phyloP scores from a whole-genome alignment of 2,113 vertebrate genomes.

The Hyla sarda region DNA sequence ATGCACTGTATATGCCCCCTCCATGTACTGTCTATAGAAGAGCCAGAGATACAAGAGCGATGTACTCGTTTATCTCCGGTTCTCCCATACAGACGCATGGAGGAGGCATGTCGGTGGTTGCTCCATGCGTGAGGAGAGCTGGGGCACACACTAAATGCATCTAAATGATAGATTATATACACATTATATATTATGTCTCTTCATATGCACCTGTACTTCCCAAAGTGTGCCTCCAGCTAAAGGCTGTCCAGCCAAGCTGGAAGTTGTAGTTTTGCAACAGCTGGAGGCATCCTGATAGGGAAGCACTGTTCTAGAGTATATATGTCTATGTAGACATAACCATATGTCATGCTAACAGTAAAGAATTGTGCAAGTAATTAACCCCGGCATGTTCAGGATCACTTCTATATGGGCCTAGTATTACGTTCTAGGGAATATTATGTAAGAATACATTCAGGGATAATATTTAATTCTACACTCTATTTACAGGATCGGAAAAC shows the following conservation, averaged over 20 bases:
- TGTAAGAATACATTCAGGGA: conserved; percentile 39
- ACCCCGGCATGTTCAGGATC: not conserved
- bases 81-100: too few relatives aligned
- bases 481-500: conserved; percentile 30
- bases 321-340: not conserved
- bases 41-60: too few relatives aligned
- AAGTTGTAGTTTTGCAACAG: too few relatives aligned
- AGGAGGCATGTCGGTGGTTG: too few relatives aligned
- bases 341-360: not conserved
- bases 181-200: not conserved
- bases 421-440: conserved; percentile 17
- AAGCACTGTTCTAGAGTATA: not conserved
- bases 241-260: too few relatives aligned
- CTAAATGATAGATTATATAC: not conserved
- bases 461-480: conserved; percentile 12
- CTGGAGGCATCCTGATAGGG: too few relatives aligned
- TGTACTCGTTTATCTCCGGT: too few relatives aligned
- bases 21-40: too few relatives aligned
- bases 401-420: not conserved
- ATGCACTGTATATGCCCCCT: too few relatives aligned
- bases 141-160: not conserved
- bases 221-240: too few relatives aligned
- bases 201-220: not conserved
- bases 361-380: not conserved
- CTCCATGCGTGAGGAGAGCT: too few relatives aligned